These are phyloP conservation scores for Digitonthophagus gazella DNA, from an alignment of 2,888 invertebrate genomes.

Conservation along the genomic window DNA sequence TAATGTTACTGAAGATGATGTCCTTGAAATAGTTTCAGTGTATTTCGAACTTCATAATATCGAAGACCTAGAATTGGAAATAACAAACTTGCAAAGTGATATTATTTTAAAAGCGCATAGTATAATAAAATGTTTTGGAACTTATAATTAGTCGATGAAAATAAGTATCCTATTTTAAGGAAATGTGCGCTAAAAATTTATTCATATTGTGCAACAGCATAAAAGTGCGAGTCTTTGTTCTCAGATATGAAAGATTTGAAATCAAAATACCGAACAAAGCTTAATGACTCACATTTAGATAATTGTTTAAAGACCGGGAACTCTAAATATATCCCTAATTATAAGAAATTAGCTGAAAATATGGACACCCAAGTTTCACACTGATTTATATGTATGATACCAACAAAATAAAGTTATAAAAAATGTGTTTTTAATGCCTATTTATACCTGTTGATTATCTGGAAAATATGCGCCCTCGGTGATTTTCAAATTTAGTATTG, in stretches of 20 bases:
- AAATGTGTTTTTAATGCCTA: constrained; percentile 25
- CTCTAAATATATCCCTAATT: constrained; percentile 30
- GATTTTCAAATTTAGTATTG: too few relatives aligned
- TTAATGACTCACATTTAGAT: constrained; percentile 29
- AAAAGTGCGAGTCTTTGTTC: constrained; percentile 20
- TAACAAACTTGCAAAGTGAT: constrained; percentile 20
- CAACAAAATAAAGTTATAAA: constrained; percentile 24
- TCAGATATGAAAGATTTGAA: constrained; percentile 28
- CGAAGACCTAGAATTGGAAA: constrained; percentile 20
- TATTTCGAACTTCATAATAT: constrained; percentile 20
- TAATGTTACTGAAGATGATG: constrained; percentile 24
- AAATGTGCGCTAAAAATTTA: constrained; percentile 12
- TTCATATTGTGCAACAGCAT: constrained; percentile 20
- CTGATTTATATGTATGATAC: constrained; percentile 23
- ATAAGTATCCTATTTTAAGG: constrained; percentile 15
- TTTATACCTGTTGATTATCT: too few relatives aligned
- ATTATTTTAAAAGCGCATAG: constrained; percentile 26
- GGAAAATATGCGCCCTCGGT: too few relatives aligned
- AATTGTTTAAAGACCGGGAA: constrained; percentile 29
- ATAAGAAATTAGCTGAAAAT: constrained; percentile 27
- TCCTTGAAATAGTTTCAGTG: constrained; percentile 24
- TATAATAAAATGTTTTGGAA: constrained; percentile 17
- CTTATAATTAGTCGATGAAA: constrained; percentile 14
- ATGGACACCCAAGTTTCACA: constrained; percentile 24
- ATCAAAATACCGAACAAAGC: constrained; percentile 28